A percentile compares a stretch with the other conserved stretches of the same genome.
Evolutionary conservation across 1,140 invertebrate species (phyloP).

Genomic region (Drosophila arizonae): DNA sequence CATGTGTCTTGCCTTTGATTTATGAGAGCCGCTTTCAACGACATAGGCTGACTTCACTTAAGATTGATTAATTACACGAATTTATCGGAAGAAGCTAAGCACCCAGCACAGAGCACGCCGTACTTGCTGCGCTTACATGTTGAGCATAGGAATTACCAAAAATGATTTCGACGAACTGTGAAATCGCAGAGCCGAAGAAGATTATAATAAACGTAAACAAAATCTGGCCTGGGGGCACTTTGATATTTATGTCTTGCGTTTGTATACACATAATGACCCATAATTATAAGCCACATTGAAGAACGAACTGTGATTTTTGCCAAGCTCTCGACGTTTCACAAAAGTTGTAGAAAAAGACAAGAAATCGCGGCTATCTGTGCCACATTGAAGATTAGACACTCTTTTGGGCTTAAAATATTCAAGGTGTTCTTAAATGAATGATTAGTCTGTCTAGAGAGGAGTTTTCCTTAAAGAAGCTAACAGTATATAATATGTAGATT

Average conservation of each 20-base stretch:
- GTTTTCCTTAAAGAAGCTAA: no score
- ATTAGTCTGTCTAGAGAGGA: no score
- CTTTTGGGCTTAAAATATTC: no score
- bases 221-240: conserved; percentile 9
- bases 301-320: conserved; percentile 7
- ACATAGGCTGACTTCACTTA: conserved; percentile 15
- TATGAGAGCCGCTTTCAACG: conserved; percentile 38
- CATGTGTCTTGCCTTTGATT: conserved; percentile 43
- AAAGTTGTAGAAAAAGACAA: conserved; percentile 3
- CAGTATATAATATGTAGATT: no score
- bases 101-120: not conserved
- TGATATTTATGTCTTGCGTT: conserved; percentile 3
- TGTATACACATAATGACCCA: conserved; percentile 52
- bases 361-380: not conserved
- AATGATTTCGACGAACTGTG: not conserved
- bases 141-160: conserved; percentile 10
- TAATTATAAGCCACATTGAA: conserved; percentile 55
- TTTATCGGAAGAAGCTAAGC: conserved; percentile 20
- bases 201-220: conserved; percentile 26
- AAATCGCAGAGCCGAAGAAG: not conserved
- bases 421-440: no score
- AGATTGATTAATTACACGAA: conserved; percentile 64
- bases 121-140: not conserved
- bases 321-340: conserved; percentile 10
- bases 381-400: no score